Conservation (phyloP, 2,113 vertebrate species). For the Epinephelus lanceolatus region DNA sequence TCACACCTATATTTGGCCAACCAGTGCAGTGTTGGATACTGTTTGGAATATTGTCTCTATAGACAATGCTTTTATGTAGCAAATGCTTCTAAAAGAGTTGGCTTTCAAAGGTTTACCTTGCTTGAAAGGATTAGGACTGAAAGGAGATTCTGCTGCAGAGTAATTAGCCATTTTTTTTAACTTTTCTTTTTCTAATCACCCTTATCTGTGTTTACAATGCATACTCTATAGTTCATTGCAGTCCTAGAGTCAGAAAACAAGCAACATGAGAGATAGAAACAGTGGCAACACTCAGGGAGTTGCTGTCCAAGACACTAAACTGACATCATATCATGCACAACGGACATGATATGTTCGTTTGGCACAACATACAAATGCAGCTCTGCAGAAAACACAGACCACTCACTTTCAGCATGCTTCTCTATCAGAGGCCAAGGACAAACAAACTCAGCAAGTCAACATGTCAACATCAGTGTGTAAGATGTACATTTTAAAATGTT, state of each 20-base stretch:
- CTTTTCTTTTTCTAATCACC: background rate
- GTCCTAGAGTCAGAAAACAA: rapidly evolving
- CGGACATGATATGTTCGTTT: background rate
- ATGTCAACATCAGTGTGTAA: background rate
- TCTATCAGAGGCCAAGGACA: conserved; percentile 7
- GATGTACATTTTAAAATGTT: background rate
- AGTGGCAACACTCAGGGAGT: background rate
- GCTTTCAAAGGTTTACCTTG: background rate
- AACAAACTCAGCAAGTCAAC: conserved; percentile 43
- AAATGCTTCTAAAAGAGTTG: background rate
- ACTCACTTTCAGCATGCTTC: conserved; percentile 37
- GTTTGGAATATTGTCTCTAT: background rate
- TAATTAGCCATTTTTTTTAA: background rate
- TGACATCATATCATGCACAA: background rate
- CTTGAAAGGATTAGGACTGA: background rate
- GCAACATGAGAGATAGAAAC: background rate
- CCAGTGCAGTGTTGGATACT: background rate
- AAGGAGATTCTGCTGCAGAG: background rate
- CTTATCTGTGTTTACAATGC: background rate
- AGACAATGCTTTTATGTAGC: too few relatives aligned
- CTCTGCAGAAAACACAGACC: conserved; percentile 30
- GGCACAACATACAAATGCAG: conserved; percentile 30
- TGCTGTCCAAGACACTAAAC: background rate
- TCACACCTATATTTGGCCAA: background rate
- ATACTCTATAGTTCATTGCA: background rate